phyloP scores from a whole-genome alignment of 2,113 vertebrate species.

The Mohoua ochrocephala region DNA sequence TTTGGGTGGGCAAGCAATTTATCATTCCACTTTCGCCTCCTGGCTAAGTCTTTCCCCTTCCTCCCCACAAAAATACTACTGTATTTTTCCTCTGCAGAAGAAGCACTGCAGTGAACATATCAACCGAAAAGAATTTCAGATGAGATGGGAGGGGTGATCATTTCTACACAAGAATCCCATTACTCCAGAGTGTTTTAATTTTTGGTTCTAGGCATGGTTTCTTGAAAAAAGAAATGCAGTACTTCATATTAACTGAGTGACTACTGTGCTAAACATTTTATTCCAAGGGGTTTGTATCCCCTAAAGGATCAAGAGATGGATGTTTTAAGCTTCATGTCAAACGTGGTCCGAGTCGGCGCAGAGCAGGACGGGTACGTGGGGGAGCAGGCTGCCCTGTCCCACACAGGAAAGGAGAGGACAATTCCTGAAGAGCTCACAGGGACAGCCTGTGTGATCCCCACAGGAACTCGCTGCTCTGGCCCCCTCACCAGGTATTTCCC shows the following conservation, averaged over 20 bases:
- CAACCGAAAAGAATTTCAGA: not conserved
- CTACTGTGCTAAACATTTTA: not conserved
- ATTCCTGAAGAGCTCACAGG: not conserved
- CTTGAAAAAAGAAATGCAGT: not conserved
- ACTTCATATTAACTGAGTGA: not conserved
- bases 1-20: conserved; percentile 8
- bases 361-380: fast-evolving
- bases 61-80: not conserved
- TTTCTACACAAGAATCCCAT: not conserved
- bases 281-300: not conserved
- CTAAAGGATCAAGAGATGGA: not conserved
- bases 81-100: not conserved
- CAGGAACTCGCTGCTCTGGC: not conserved
- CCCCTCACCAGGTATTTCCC: not conserved
- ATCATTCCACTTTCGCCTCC: not conserved
- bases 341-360: not conserved
- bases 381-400: not conserved
- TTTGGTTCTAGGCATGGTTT: not conserved
- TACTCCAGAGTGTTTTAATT: not conserved
- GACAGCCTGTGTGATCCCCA: not conserved
- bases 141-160: not conserved
- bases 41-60: not conserved
- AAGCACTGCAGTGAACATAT: not conserved
- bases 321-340: not conserved
- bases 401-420: not conserved